These are phyloP conservation scores for Drosophila sucinea DNA, from an alignment of 1,140 invertebrate species.

Conservation along the genomic window DNA sequence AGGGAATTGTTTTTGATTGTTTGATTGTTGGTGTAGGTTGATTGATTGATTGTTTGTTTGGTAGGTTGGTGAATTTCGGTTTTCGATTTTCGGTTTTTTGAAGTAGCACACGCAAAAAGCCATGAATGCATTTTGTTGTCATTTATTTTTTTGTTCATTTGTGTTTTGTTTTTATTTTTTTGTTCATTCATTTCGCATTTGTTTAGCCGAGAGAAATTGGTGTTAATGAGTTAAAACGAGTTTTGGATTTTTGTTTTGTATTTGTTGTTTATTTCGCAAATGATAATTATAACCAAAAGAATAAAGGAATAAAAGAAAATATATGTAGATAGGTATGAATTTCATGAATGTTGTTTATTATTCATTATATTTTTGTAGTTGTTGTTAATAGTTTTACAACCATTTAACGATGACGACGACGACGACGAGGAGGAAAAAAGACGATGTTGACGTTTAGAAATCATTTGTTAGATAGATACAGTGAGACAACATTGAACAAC, in stretches of 20 bases:
- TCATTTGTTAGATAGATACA: constrained; percentile 47
- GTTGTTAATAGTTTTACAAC: constrained; percentile 39
- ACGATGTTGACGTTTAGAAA: constrained; percentile 40
- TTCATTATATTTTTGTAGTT: constrained; percentile 35
- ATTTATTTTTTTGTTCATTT: constrained; percentile 39
- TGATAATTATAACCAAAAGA: constrained; percentile 18
- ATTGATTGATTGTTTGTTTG: constrained; percentile 15
- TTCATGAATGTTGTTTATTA: constrained; percentile 60
- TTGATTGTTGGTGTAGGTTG: constrained; percentile 18
- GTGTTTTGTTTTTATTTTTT: constrained; percentile 7
- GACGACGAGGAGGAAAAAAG: constrained; percentile 54
- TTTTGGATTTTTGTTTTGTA: constrained; percentile 42
- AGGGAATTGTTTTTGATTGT: constrained; percentile 22
- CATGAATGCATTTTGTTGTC: constrained; percentile 80
- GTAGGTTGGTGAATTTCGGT: constrained; percentile 32
- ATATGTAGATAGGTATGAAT: constrained; percentile 42
- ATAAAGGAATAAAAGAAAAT: constrained; percentile 75
- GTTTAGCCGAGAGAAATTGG: constrained; percentile 66
- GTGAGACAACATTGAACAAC: constrained; percentile 49
- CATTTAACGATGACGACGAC: constrained; percentile 47
- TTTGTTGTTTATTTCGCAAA: constrained; percentile 48
- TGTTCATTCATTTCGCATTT: constrained; percentile 58
- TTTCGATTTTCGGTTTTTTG: constrained; percentile 24
- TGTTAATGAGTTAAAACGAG: constrained; percentile 48
- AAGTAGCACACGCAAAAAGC: constrained; percentile 54